Conservation (phyloP, 2,113 vertebrate genomes). For the Poeciliopsis retropinna region DNA sequence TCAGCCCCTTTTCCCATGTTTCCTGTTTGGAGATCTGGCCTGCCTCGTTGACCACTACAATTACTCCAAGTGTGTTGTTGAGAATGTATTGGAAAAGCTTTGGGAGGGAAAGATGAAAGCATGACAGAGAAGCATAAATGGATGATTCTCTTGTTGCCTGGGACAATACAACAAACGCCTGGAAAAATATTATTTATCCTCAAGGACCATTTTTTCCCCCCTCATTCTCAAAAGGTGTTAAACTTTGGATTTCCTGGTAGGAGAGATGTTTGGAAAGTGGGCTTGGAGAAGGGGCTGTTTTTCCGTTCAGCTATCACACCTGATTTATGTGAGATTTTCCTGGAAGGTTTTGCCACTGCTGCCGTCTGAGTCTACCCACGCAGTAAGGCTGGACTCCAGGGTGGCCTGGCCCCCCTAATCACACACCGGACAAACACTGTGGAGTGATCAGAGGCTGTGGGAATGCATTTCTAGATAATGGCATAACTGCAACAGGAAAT, state of each 20-base stretch:
- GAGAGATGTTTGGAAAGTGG: conserved; percentile 68
- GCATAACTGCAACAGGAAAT: conserved; percentile 72
- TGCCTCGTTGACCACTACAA: conserved; percentile 46
- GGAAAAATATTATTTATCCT: conserved; percentile 46
- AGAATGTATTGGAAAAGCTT: conserved; percentile 60
- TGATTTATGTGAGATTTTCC: conserved; percentile 81
- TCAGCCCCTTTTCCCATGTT: conserved; percentile 51
- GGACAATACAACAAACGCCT: conserved; percentile 13
- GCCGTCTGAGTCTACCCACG: conserved; percentile 51
- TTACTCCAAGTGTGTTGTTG: conserved; percentile 61
- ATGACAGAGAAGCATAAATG: conserved; percentile 52
- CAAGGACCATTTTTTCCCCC: not conserved
- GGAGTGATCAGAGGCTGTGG: conserved; percentile 56
- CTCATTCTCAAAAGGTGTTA: conserved; percentile 59
- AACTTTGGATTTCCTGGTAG: conserved; percentile 51
- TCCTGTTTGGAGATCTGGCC: conserved; percentile 70
- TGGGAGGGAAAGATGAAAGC: conserved; percentile 41
- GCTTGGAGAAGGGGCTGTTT: conserved; percentile 62
- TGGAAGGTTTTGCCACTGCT: conserved; percentile 72
- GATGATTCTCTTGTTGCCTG: conserved; percentile 61
- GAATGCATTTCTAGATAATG: conserved; percentile 68
- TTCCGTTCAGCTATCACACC: conserved; percentile 77
- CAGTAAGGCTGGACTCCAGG: conserved; percentile 30
- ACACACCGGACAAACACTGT: conserved; percentile 64
- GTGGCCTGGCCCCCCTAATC: conserved; percentile 55